Evolutionary conservation across 2,797 vertebrate species (phyloP).

Genomic region (Chelon auratus): DNA sequence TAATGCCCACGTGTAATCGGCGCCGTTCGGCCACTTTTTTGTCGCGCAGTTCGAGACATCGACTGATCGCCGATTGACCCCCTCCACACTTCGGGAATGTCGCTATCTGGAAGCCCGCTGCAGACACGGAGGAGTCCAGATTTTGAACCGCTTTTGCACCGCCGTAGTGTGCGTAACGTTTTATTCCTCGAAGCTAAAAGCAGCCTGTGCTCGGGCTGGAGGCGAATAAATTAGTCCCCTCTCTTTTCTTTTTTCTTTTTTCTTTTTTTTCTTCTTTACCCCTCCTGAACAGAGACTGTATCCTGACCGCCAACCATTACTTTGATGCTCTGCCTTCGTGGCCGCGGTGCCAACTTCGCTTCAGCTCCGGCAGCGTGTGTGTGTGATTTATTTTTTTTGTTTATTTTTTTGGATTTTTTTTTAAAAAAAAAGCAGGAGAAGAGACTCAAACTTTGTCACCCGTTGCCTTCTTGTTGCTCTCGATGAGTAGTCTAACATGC

Average conservation of each 20-base stretch:
- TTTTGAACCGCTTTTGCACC: constrained; percentile 58
- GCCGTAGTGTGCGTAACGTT: constrained; percentile 56
- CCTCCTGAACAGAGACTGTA: constrained; percentile 29
- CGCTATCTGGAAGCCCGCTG: constrained; percentile 76
- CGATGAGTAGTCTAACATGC: constrained; percentile 97
- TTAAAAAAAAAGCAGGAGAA: constrained; percentile 34
- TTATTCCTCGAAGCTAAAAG: constrained; percentile 61
- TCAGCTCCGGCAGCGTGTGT: constrained; percentile 51
- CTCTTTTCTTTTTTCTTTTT: no score
- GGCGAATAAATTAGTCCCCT: constrained; percentile 54
- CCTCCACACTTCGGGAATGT: constrained; percentile 79
- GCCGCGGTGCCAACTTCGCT: constrained; percentile 72
- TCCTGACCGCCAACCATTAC: constrained; percentile 48
- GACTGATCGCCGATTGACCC: constrained; percentile 76
- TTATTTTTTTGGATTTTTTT: background rate
- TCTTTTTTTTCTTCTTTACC: no score
- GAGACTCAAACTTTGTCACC: constrained; percentile 76
- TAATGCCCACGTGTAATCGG: constrained; percentile 71
- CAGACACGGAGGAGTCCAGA: constrained; percentile 71
- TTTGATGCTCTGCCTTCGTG: constrained; percentile 74
- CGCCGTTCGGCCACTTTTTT: constrained; percentile 72
- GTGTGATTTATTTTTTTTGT: constrained; percentile 48
- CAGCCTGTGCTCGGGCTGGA: constrained; percentile 57
- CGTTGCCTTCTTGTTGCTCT: constrained; percentile 84
- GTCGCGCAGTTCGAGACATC: constrained; percentile 69